phyloP scores from a whole-genome alignment of 2,888 invertebrate genomes.

The Cataglyphis altisquamis region DNA sequence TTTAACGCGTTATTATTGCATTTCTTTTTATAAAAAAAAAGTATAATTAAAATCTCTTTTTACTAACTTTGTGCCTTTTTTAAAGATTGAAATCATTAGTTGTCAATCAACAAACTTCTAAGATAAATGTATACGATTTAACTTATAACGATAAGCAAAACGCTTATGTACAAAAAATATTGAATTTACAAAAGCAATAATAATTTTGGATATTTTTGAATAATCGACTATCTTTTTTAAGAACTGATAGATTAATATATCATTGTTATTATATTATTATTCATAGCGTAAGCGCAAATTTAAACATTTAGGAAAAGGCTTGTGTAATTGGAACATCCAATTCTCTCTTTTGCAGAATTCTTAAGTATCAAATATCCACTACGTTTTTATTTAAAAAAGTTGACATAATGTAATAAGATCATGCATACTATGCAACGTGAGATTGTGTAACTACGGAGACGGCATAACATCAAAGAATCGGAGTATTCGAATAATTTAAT shows the following conservation, averaged over 20 bases:
- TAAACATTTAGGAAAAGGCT: not conserved
- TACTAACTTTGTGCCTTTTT: not conserved
- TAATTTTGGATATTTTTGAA: not conserved
- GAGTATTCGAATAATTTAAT: slow-evolving; percentile 66
- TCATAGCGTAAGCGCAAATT: not conserved
- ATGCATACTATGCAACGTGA: slow-evolving; percentile 37
- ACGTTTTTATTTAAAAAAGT: not conserved
- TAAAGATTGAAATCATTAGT: not conserved
- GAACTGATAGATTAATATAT: not conserved
- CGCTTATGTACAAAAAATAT: not conserved
- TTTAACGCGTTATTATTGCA: not conserved
- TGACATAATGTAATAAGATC: slow-evolving; percentile 32
- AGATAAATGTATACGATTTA: not conserved
- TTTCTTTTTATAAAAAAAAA: not conserved
- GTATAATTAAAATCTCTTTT: not conserved
- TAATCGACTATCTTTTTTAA: not conserved
- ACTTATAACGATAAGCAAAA: not conserved
- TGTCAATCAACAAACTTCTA: not conserved
- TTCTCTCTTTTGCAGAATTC: not conserved
- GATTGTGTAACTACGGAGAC: slow-evolving; percentile 56
- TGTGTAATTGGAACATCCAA: not conserved
- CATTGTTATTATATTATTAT: not conserved
- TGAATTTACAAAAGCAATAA: not conserved
- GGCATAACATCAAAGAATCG: slow-evolving; percentile 61
- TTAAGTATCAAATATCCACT: slow-evolving; percentile 17